Conservation (phyloP, 1,140 invertebrate genomes). For the Drosophila santomea region DNA sequence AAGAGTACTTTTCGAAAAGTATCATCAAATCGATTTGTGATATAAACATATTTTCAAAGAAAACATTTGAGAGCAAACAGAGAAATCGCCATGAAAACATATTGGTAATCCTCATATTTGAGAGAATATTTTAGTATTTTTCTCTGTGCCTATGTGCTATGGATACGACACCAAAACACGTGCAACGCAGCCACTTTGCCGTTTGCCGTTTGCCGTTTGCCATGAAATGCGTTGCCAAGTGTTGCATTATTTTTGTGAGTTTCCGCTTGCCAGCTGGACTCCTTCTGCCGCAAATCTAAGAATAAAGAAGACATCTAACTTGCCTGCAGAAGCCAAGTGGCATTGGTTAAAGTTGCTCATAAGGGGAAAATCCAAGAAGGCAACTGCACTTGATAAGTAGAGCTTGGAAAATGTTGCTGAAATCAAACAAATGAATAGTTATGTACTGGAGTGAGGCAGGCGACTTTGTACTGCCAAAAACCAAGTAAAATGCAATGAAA, state of each 20-base stretch:
- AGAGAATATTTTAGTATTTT: not conserved
- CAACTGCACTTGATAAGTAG: conserved; percentile 19
- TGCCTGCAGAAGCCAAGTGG: conserved; percentile 5
- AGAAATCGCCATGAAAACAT: too few relatives aligned
- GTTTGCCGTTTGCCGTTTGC: conserved; percentile 73
- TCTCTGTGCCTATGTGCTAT: not conserved
- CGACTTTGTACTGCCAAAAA: conserved; percentile 1
- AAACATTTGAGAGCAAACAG: too few relatives aligned
- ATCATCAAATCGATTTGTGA: too few relatives aligned
- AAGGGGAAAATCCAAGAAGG: conserved; percentile 10
- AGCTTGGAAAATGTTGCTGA: conserved; percentile 14
- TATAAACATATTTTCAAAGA: too few relatives aligned
- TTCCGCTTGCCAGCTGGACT: conserved; percentile 51
- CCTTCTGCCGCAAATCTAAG: conserved; percentile 7
- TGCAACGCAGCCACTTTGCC: conserved; percentile 66
- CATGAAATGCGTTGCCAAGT: conserved; percentile 73
- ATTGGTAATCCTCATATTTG: too few relatives aligned
- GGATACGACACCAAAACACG: conserved; percentile 15
- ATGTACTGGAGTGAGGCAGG: not conserved
- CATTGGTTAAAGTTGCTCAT: conserved; percentile 9
- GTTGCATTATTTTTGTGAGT: conserved; percentile 80
- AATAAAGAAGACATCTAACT: conserved; percentile 8
- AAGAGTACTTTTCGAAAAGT: not conserved
- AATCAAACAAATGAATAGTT: conserved; percentile 39
- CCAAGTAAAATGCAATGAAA: conserved; percentile 28